These are phyloP conservation scores for Mesoligia furuncula DNA, from an alignment of 2,888 invertebrate genomes.

Conservation along the genomic window DNA sequence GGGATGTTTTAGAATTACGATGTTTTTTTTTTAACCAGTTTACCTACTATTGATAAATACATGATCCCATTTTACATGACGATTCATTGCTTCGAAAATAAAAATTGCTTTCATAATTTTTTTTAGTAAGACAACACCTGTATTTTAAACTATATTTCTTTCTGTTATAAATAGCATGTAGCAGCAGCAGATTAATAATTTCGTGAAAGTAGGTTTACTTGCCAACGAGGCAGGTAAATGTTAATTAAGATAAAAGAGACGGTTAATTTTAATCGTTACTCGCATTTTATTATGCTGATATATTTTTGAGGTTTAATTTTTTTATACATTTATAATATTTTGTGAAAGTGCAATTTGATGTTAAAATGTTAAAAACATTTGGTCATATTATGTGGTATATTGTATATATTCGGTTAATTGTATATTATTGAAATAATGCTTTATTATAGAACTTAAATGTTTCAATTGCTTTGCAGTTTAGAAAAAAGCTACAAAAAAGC, in stretches of 20 bases:
- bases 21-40: too few species aligned
- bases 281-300: conserved; percentile 13
- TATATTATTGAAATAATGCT: not conserved
- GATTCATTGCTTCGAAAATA: not conserved
- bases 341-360: not conserved
- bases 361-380: not conserved
- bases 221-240: conserved; percentile 31
- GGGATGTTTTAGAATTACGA: not conserved
- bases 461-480: not conserved
- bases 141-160: not conserved
- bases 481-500: not conserved
- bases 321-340: not conserved
- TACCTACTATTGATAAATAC: not conserved
- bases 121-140: not conserved
- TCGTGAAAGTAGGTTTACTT: conserved; percentile 52
- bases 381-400: too few species aligned
- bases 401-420: not conserved
- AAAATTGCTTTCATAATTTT: not conserved
- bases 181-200: conserved; percentile 18
- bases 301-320: not conserved
- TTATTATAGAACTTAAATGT: not conserved
- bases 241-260: conserved; percentile 43
- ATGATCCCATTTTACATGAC: not conserved
- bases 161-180: not conserved
- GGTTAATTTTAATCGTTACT: conserved; percentile 22